phyloP scores from a whole-genome alignment of 1,140 invertebrate genomes.

The Caenorhabditis elegans region WBcel235 BX284603.4:8479501-8480000 shows the following conservation, averaged over 20 bases:
- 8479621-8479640: not conserved
- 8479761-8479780: not conserved
- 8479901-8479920: too few species aligned
- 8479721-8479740: not conserved
- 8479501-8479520: not conserved
- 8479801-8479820: slow-evolving; percentile 17
- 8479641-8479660: too few species aligned
- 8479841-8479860: not conserved
- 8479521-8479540: slow-evolving; percentile 6
- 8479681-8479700: not conserved
- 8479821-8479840: not conserved
- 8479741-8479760: not conserved
- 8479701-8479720: not conserved
- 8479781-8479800: slow-evolving; percentile 27
- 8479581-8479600: too few species aligned
- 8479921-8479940: too few species aligned
- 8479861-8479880: slow-evolving; percentile 5
- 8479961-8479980: too few species aligned
- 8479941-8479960: too few species aligned
- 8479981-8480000: too few species aligned
- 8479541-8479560: not conserved
- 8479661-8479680: too few species aligned
- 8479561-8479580: not conserved
- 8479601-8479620: not conserved
- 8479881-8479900: too few species aligned